Evolutionary conservation across 1,140 invertebrate genomes (phyloP).

Genomic region (Ceratoteleas bidentatus): DNA sequence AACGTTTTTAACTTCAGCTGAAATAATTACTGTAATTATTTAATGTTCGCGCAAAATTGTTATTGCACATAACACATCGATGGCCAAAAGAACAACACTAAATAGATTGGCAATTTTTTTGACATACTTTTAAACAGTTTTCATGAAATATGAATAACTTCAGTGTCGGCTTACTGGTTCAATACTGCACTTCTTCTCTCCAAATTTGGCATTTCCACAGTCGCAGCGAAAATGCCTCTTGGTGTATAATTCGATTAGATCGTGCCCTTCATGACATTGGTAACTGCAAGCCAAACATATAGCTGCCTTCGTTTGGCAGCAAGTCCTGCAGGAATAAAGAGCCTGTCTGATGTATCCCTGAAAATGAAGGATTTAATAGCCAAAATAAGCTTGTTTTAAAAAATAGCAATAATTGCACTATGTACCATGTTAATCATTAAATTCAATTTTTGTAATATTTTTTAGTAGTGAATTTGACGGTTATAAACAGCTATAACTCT

Average conservation of each 20-base stretch:
- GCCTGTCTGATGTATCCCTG: conserved; percentile 98
- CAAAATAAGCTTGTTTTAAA: not conserved
- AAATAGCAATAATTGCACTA: too few species aligned
- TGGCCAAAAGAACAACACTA: too few species aligned
- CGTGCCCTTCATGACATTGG: conserved; percentile 97
- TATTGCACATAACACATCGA: not conserved
- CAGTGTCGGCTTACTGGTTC: conserved; percentile 82
- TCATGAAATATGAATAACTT: too few species aligned
- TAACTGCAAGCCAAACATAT: conserved; percentile 97
- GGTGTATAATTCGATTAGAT: conserved; percentile 97
- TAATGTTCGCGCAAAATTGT: not conserved
- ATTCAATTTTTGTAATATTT: too few species aligned
- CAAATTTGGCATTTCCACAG: conserved; percentile 96
- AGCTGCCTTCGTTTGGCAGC: conserved; percentile 88
- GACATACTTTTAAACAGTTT: too few species aligned
- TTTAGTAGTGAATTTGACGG: too few species aligned
- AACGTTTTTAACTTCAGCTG: conserved; percentile 30
- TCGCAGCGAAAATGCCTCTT: conserved; percentile 98
- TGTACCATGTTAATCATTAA: too few species aligned
- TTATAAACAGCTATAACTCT: too few species aligned
- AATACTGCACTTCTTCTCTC: conserved; percentile 87
- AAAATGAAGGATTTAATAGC: conserved; percentile 4
- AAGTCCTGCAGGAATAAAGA: conserved; percentile 96
- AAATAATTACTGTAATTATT: not conserved
- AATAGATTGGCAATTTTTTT: too few species aligned